Conservation (phyloP, 2,113 vertebrate genomes). For the Peucedramus taeniatus region DNA sequence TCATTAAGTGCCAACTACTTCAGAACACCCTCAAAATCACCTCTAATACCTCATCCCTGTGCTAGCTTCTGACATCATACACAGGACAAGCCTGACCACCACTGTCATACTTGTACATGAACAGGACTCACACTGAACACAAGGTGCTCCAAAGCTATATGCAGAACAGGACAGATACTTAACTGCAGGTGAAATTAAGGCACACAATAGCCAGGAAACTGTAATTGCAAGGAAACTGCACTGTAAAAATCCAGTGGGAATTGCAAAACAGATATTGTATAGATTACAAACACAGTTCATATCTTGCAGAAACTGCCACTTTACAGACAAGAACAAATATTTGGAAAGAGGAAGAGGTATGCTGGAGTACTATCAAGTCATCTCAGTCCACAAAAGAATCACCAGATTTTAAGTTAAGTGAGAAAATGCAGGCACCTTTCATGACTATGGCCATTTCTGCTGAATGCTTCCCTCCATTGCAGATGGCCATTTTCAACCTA, state of each 20-base stretch:
- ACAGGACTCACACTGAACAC: neutral
- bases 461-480: neutral
- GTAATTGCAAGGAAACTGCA: neutral
- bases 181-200: neutral
- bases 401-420: neutral
- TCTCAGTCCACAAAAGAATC: neutral
- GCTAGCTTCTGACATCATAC: neutral
- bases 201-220: neutral
- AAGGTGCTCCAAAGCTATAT: neutral
- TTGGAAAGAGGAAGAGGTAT: neutral
- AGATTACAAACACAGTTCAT: neutral
- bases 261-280: neutral
- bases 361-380: neutral
- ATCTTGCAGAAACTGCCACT: neutral
- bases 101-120: neutral
- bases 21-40: neutral
- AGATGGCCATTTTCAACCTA: neutral
- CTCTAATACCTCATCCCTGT: neutral
- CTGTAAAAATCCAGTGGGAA: neutral
- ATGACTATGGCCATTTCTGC: neutral
- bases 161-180: neutral
- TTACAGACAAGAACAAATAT: neutral
- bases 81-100: neutral
- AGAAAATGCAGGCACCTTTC: neutral
- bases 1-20: neutral